Evolutionary conservation across 2,888 invertebrate genomes (phyloP), one percentile per base, ranked within the genome.

Genomic region (Dione juno): DNA sequence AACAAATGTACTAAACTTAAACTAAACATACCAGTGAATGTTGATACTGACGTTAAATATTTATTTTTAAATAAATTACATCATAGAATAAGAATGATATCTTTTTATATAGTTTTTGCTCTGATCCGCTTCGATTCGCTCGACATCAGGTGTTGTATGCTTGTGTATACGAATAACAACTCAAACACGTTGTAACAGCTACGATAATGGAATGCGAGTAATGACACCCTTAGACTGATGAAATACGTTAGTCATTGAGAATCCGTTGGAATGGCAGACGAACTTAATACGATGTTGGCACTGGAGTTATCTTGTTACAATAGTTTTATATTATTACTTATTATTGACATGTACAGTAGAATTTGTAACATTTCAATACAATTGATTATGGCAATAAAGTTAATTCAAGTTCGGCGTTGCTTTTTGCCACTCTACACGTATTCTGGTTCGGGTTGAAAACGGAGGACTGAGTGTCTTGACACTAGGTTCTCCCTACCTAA

Each of bases 71-170:
- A 45, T 45, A 45, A 45, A 61, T 61, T 61, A 61, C 61, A 61
- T 61, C 43, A 61, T n/a, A 16, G 16, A 45, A 35, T 28, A 45
- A 61, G 6, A 61, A 61, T 35, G 45, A 61, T 45, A 45, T 45
- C 21, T 45, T 35, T 69, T 70, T 67, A 11, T 64, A 37, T 10
- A 66, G 37, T 72, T 72, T 63, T 72, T 71, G 48, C 57, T 59
- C 43, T 50, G 74, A 67, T 72, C 66, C 72, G 74, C 74, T 74
- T 72, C 74, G 74, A 65, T 74, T 72, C 74, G 72, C 74, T 74
- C 65, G 72, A 63, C 65, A 53, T 72, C 67, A 72, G 64, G 71
- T 72, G 72, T 67, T 67, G 54, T 64, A 37, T 45, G 28, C 19
- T 48, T 13, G 53, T 48, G 8, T 14, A 40, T 13, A 16, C 19